These are phyloP conservation scores for Mimas tiliae DNA, from an alignment of 2,888 invertebrate genomes.

Conservation along the genomic window DNA sequence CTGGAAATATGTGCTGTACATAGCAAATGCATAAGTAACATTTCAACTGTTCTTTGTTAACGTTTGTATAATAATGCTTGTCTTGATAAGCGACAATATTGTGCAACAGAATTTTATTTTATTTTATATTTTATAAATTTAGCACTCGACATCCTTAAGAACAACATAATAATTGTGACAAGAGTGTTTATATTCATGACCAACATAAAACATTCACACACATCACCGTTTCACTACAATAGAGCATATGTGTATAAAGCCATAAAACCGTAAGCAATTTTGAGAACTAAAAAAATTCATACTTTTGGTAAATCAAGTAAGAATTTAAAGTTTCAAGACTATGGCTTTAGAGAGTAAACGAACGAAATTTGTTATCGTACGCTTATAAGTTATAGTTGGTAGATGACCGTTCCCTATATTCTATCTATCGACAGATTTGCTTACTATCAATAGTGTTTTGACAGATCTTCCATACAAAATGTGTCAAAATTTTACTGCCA, in stretches of 20 bases:
- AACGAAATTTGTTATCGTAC: no score
- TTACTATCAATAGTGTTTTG: no score
- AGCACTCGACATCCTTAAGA: constrained; percentile 8
- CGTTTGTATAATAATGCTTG: constrained; percentile 16
- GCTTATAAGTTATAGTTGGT: no score
- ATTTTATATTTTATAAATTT: not conserved
- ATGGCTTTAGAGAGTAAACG: not conserved
- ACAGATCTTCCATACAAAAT: no score
- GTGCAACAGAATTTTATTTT: constrained; percentile 38
- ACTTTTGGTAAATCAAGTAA: not conserved
- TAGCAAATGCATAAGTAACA: constrained; percentile 30
- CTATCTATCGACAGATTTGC: no score
- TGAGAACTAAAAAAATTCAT: not conserved
- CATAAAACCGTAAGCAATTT: not conserved
- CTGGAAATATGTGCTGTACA: constrained; percentile 4
- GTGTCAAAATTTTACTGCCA: no score
- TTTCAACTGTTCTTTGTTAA: not conserved
- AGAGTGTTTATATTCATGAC: not conserved
- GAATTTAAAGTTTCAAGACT: not conserved
- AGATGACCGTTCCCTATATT: no score
- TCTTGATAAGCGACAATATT: constrained; percentile 42
- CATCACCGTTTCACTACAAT: not conserved
- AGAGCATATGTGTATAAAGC: not conserved
- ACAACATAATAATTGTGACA: not conserved
- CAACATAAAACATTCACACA: not conserved